Evolutionary conservation across 1,140 invertebrate genomes (phyloP).

Genomic region (Thrips palmi): DNA sequence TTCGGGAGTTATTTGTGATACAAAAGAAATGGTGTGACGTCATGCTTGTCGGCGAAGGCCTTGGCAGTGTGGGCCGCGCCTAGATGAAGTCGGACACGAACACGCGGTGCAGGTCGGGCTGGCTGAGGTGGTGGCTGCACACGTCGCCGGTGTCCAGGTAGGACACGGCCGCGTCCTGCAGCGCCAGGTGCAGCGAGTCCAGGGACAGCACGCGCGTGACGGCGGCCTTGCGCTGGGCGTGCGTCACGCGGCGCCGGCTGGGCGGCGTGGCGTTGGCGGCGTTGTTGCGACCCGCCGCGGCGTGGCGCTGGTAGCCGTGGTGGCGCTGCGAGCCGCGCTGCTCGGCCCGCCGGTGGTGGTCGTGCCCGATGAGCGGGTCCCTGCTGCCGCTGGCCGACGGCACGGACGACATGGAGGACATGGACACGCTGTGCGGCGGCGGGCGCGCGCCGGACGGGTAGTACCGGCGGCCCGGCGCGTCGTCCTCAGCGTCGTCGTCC

Average conservation of each 20-base stretch:
- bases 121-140: not conserved
- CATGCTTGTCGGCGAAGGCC: too few species aligned
- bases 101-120: not conserved
- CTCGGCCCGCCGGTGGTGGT: constrained; percentile 5
- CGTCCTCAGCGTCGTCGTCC: too few species aligned
- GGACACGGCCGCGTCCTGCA: constrained; percentile 10
- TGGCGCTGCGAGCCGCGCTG: too few species aligned
- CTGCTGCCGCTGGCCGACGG: constrained; percentile 14
- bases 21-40: too few species aligned
- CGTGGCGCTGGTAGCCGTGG: constrained; percentile 3
- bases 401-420: too few species aligned
- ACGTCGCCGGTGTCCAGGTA: constrained; percentile 11
- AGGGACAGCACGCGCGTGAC: constrained; percentile 15
- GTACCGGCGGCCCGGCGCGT: too few species aligned
- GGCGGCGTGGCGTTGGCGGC: constrained; percentile 10
- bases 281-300: constrained; percentile 10
- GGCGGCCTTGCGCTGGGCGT: too few species aligned
- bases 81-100: too few species aligned
- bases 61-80: too few species aligned
- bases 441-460: too few species aligned
- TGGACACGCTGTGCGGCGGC: too few species aligned
- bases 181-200: constrained; percentile 14
- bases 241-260: constrained; percentile 10
- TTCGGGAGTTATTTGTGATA: too few species aligned
- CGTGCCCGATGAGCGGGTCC: constrained; percentile 6